Conservation (phyloP, 64 coral and sea anemone species). For the Actinia equina region DNA sequence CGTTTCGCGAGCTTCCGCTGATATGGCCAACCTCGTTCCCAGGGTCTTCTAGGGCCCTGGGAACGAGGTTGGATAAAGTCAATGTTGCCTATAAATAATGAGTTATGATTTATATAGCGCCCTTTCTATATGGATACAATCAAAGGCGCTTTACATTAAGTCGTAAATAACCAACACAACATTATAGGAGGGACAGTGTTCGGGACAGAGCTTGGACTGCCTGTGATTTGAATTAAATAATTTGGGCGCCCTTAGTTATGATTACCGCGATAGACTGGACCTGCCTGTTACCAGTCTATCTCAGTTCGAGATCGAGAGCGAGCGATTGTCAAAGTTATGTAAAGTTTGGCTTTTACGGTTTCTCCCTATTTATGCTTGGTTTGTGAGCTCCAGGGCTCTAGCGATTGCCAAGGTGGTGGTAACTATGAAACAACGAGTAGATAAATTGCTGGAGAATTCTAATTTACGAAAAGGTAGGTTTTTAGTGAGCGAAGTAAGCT, state of each 20-base stretch:
- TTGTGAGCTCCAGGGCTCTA: neutral
- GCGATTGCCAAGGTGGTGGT: neutral
- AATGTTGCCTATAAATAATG: too few relatives aligned
- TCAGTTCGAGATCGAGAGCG: neutral
- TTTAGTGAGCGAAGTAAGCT: neutral
- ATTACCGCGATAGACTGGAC: neutral
- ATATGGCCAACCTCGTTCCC: too few relatives aligned
- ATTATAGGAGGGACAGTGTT: too few relatives aligned
- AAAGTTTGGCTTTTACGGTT: constrained; percentile 30
- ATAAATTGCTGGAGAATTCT: neutral
- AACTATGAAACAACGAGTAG: constrained; percentile 27
- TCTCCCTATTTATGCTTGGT: neutral
- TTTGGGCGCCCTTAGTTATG: neutral
- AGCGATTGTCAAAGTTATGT: constrained; percentile 17
- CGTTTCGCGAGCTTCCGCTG: too few relatives aligned
- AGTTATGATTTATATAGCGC: too few relatives aligned
- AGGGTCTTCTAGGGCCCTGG: too few relatives aligned
- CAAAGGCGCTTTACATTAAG: too few relatives aligned
- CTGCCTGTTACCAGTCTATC: neutral
- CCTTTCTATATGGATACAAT: too few relatives aligned
- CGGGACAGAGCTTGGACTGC: too few relatives aligned
- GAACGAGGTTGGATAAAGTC: too few relatives aligned
- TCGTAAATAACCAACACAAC: too few relatives aligned
- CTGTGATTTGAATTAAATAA: too few relatives aligned
- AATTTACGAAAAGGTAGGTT: neutral